These are phyloP conservation scores for Phragmatobia fuliginosa DNA, from an alignment of 2,888 invertebrate genomes.

Conservation along the genomic window DNA sequence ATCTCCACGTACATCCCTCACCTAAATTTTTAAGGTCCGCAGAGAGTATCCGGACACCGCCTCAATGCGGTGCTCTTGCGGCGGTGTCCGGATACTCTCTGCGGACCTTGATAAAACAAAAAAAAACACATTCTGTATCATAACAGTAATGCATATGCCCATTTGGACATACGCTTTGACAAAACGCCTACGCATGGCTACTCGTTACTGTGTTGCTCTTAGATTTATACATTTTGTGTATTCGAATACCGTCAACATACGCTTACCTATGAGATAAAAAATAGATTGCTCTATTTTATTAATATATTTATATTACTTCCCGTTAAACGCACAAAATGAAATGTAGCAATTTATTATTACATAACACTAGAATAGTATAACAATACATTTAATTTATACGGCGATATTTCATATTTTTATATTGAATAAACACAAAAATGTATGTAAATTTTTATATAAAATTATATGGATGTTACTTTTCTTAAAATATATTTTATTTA, in stretches of 20 bases:
- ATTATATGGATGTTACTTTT: slow-evolving; percentile 86
- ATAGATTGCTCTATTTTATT: slow-evolving; percentile 71
- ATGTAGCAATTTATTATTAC: slow-evolving; percentile 71
- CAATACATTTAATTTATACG: slow-evolving; percentile 54
- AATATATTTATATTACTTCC: slow-evolving; percentile 51
- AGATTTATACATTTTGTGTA: slow-evolving; percentile 33
- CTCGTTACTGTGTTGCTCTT: too few species aligned
- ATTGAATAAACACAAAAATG: slow-evolving; percentile 72
- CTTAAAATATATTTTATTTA: slow-evolving; percentile 63
- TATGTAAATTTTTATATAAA: slow-evolving; percentile 75
- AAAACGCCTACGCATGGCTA: too few species aligned
- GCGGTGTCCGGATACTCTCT: too few species aligned
- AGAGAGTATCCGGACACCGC: too few species aligned
- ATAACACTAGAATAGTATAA: slow-evolving; percentile 51
- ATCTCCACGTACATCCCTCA: too few species aligned
- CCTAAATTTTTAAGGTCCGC: too few species aligned
- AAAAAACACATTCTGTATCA: too few species aligned
- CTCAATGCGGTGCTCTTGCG: too few species aligned
- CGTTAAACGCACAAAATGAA: slow-evolving; percentile 69
- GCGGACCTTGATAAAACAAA: too few species aligned
- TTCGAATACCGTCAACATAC: slow-evolving; percentile 51
- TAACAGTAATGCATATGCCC: too few species aligned
- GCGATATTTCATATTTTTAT: slow-evolving; percentile 59
- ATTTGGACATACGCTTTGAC: too few species aligned
- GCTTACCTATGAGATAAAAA: slow-evolving; percentile 58